Evolutionary conservation across 2,113 vertebrate genomes (phyloP).

Genomic region (Sciurus niger): DNA sequence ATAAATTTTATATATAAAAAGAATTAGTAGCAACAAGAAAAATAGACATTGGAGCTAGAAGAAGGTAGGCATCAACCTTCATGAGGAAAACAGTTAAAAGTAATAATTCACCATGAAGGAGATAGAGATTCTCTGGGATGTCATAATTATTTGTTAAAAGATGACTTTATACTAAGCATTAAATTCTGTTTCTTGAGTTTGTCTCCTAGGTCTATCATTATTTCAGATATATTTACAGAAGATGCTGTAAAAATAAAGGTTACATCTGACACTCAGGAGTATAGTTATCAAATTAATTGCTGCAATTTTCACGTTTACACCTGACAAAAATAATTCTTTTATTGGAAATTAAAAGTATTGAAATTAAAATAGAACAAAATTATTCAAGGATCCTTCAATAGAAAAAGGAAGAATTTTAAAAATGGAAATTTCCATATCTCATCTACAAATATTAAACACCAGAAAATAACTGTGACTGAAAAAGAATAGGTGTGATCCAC

Average conservation of each 20-base stretch:
- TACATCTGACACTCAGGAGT: background rate
- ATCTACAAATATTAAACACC: constrained; percentile 1
- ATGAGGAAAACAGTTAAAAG: background rate
- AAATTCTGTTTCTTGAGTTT: background rate
- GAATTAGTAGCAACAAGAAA: background rate
- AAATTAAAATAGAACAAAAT: constrained; percentile 62
- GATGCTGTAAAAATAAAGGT: constrained; percentile 26
- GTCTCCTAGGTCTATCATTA: background rate
- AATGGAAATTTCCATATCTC: background rate
- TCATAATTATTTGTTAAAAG: background rate
- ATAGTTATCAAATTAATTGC: constrained; percentile 61
- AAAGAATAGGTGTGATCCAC: background rate
- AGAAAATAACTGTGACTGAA: background rate
- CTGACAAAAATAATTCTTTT: constrained; percentile 42
- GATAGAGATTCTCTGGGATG: background rate
- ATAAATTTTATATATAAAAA: background rate
- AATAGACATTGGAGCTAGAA: background rate
- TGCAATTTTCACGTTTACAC: constrained; percentile 38
- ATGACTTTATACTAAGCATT: background rate
- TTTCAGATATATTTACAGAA: constrained; percentile 42
- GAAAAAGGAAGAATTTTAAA: background rate
- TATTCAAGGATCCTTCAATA: background rate
- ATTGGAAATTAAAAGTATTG: background rate
- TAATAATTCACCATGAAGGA: background rate
- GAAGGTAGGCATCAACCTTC: background rate